phyloP scores from a whole-genome alignment of 2,113 vertebrate species.

The Gasterosteus aculeatus region DNA sequence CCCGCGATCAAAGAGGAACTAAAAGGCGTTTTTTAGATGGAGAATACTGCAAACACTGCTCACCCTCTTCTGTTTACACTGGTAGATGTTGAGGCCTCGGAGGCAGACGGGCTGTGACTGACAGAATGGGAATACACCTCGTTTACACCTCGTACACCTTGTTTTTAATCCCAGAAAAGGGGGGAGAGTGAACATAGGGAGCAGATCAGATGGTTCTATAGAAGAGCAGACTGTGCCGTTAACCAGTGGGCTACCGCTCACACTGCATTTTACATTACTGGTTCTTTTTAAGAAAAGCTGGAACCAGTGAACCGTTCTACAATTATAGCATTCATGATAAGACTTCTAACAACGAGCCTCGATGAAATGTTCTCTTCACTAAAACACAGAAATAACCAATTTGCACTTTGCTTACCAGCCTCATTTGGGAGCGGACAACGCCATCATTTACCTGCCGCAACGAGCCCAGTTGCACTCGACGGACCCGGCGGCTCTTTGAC shows the following conservation, averaged over 20 bases:
- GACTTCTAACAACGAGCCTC: conserved; percentile 64
- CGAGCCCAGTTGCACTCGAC: too few species aligned
- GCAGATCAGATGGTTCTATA: conserved; percentile 19
- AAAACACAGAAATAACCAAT: conserved; percentile 21
- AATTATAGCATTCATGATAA: conserved; percentile 46
- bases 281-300: conserved; percentile 62
- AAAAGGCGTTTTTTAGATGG: conserved; percentile 70
- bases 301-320: conserved; percentile 52
- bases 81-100: conserved; percentile 65
- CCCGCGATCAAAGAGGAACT: conserved; percentile 72
- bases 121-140: conserved; percentile 73
- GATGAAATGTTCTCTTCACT: conserved; percentile 27
- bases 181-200: not conserved
- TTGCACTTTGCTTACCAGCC: not conserved
- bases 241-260: conserved; percentile 57
- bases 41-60: conserved; percentile 61
- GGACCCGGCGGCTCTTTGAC: too few species aligned
- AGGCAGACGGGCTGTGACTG: conserved; percentile 62
- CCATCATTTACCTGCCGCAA: too few species aligned
- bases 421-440: too few species aligned
- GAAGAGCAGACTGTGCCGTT: conserved; percentile 50
- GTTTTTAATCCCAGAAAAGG: conserved; percentile 55
- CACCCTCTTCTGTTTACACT: conserved; percentile 72
- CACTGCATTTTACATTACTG: conserved; percentile 70
- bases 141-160: not conserved